A percentile compares a stretch with the other conserved stretches of the same genome.
phyloP scores from a whole-genome alignment of 2,113 vertebrate genomes.

The Pedionomus torquatus region DNA sequence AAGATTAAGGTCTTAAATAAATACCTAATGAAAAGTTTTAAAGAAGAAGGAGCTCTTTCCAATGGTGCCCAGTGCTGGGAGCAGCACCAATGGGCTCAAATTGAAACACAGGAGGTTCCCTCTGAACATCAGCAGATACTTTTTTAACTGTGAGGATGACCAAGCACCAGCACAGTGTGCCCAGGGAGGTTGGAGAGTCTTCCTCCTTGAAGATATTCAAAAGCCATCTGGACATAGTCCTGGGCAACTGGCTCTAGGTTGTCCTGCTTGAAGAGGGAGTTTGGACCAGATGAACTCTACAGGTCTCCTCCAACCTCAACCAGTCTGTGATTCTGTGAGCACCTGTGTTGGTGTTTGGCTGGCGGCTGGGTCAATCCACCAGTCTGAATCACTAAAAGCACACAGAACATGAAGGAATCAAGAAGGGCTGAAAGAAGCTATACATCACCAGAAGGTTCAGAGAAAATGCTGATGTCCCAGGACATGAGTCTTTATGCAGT shows the following conservation, averaged over 20 bases:
- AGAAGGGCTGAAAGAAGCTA: background rate
- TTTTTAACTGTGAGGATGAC: background rate
- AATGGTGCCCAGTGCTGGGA: background rate
- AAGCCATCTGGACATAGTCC: background rate
- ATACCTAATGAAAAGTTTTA: background rate
- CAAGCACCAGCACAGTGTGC: background rate
- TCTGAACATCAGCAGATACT: background rate
- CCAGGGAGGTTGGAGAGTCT: background rate
- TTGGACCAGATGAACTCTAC: background rate
- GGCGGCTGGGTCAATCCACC: background rate
- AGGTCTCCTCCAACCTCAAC: background rate
- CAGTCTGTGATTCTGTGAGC: background rate
- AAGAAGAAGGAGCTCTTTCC: background rate
- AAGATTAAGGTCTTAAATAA: background rate
- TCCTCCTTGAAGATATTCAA: background rate
- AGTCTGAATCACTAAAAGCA: background rate
- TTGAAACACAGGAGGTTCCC: background rate
- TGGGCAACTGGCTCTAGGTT: background rate
- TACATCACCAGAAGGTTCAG: background rate
- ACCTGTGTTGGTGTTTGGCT: background rate
- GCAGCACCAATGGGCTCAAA: background rate
- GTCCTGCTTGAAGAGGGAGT: background rate
- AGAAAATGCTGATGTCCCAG: background rate
- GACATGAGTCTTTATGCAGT: background rate
- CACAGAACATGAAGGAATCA: background rate